phyloP scores from a whole-genome alignment of 2,113 vertebrate species.

The Hemiscyllium ocellatum region DNA sequence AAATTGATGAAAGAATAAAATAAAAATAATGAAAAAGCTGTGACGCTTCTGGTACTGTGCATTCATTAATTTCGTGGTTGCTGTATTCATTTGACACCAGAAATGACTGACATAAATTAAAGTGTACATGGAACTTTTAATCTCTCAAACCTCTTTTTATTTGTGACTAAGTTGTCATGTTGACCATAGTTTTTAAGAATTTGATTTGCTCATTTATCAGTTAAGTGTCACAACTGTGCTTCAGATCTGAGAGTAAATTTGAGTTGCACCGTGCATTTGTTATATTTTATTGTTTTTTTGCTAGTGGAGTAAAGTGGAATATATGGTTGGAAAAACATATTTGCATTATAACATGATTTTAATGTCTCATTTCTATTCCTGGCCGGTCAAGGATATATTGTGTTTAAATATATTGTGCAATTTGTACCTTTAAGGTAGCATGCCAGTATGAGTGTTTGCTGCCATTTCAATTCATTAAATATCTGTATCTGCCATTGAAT shows the following conservation, averaged over 20 bases:
- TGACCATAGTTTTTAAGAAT: too few species aligned
- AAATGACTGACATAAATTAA: neutral
- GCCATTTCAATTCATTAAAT: too few species aligned
- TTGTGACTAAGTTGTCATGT: too few species aligned
- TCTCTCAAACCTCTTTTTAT: neutral
- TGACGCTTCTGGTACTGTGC: too few species aligned
- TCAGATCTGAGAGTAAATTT: too few species aligned
- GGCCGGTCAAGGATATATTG: neutral
- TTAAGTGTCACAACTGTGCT: too few species aligned
- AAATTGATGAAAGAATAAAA: too few species aligned
- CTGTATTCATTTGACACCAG: neutral
- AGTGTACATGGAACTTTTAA: neutral
- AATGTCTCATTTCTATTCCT: neutral
- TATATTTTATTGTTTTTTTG: too few species aligned
- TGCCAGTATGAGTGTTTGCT: neutral
- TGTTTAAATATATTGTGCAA: neutral
- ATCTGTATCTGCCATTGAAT: neutral
- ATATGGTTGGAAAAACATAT: neutral
- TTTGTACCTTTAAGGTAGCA: neutral
- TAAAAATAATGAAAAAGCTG: too few species aligned
- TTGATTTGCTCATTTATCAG: too few species aligned
- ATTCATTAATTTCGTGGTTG: neutral
- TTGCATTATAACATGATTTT: neutral
- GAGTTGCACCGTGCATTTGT: too few species aligned
- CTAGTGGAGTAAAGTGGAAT: neutral